Evolutionary conservation across 2,888 invertebrate species (phyloP).

Genomic region (Sipha maydis): DNA sequence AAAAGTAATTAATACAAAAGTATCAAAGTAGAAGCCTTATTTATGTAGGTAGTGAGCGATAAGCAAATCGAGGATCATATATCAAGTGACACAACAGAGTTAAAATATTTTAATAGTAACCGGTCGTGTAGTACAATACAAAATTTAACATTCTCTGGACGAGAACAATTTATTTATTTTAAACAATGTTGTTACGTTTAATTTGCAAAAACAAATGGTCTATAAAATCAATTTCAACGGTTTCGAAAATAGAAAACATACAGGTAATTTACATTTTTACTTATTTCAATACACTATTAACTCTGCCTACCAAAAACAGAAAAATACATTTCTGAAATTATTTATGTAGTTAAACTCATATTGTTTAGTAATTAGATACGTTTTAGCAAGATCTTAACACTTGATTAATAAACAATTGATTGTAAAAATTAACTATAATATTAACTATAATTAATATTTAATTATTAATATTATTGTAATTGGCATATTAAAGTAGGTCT

Average conservation of each 20-base stretch:
- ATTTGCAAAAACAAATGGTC: constrained; percentile 21
- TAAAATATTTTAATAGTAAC: constrained; percentile 1
- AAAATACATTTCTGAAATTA: not conserved
- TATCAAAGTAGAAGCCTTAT: constrained; percentile 11
- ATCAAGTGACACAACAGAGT: constrained; percentile 25
- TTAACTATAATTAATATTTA: too few species aligned
- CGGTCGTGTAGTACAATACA: constrained; percentile 16
- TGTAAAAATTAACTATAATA: too few species aligned
- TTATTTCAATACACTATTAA: not conserved
- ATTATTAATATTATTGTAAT: too few species aligned
- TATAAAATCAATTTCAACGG: not conserved
- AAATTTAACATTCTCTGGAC: not conserved
- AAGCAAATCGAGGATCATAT: constrained; percentile 22
- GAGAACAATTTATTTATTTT: not conserved
- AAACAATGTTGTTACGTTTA: constrained; percentile 8
- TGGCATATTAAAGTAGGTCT: too few species aligned
- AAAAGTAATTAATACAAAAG: not conserved
- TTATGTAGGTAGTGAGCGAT: not conserved
- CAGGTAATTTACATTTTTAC: not conserved
- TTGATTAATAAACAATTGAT: too few species aligned
- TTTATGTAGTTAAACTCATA: not conserved
- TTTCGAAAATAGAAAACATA: constrained; percentile 35
- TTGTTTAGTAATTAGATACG: not conserved
- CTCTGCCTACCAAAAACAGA: not conserved
- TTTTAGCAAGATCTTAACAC: not conserved